Conservation (phyloP, 2,113 vertebrate genomes). For the Hippolais icterina region DNA sequence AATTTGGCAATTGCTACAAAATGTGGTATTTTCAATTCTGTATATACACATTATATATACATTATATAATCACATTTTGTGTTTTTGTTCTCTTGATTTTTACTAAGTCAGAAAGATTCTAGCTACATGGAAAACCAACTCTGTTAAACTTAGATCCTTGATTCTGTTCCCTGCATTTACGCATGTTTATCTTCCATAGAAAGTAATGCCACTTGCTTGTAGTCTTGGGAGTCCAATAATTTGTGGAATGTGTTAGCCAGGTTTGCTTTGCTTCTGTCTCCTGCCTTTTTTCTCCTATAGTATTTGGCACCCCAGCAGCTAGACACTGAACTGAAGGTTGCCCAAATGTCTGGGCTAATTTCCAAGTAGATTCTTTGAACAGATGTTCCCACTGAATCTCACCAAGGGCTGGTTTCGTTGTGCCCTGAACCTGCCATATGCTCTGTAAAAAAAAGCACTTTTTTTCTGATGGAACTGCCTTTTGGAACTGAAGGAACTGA, state of each 20-base stretch:
- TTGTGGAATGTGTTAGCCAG: not conserved
- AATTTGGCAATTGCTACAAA: not conserved
- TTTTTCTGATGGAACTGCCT: not conserved
- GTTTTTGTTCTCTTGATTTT: not conserved
- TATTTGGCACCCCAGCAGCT: not conserved
- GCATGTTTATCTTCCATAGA: not conserved
- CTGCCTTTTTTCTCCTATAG: not conserved
- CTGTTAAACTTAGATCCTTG: not conserved
- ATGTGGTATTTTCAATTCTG: not conserved
- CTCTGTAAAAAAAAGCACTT: not conserved
- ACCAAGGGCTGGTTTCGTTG: not conserved
- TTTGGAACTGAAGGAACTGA: not conserved
- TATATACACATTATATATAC: no score
- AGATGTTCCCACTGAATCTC: constrained; percentile 30
- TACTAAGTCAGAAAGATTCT: not conserved
- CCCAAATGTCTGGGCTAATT: not conserved
- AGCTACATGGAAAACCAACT: not conserved
- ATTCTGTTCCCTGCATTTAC: not conserved
- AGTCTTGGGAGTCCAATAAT: not conserved
- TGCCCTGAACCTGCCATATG: constrained; percentile 11
- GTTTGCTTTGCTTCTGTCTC: not conserved
- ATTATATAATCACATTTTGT: not conserved
- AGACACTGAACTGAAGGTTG: not conserved
- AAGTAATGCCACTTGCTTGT: not conserved
- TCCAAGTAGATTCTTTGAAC: constrained; percentile 38